Conservation (phyloP, 2,888 invertebrate genomes). For the Spodoptera exigua region DNA sequence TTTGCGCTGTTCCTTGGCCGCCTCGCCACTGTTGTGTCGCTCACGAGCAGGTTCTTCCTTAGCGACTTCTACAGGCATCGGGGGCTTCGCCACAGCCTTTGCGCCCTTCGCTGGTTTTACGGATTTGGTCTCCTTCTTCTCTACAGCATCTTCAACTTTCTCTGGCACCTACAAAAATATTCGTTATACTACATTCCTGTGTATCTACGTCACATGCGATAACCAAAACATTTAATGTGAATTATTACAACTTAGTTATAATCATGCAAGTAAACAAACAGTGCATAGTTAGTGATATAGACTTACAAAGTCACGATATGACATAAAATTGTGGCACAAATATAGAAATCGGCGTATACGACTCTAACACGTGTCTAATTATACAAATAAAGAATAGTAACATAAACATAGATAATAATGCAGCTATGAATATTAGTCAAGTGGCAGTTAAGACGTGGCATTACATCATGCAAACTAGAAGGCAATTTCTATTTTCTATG, state of each 20-base stretch:
- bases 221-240: slow-evolving; percentile 26
- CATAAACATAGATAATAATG: slow-evolving; percentile 18
- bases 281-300: slow-evolving; percentile 42
- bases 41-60: slow-evolving; percentile 76
- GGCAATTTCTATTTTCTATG: slow-evolving; percentile 2
- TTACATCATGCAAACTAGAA: slow-evolving; percentile 15
- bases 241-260: slow-evolving; percentile 40
- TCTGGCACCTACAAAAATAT: slow-evolving; percentile 66
- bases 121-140: slow-evolving; percentile 75
- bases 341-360: slow-evolving; percentile 14
- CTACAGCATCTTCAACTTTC: slow-evolving; percentile 78
- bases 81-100: slow-evolving; percentile 63
- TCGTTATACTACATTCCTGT: slow-evolving; percentile 10
- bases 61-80: slow-evolving; percentile 65
- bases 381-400: slow-evolving; percentile 21
- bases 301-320: slow-evolving; percentile 34
- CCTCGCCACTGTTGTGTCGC: slow-evolving; percentile 72
- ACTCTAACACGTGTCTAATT: slow-evolving; percentile 32
- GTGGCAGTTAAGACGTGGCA: slow-evolving; percentile 19
- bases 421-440: slow-evolving; percentile 15
- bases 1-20: slow-evolving; percentile 84
- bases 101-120: slow-evolving; percentile 68
- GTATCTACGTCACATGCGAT: slow-evolving; percentile 47
- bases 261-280: slow-evolving; percentile 40
- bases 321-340: slow-evolving; percentile 28